Conservation (phyloP, 1,140 invertebrate genomes). For the Ptiloglossa arizonensis region DNA sequence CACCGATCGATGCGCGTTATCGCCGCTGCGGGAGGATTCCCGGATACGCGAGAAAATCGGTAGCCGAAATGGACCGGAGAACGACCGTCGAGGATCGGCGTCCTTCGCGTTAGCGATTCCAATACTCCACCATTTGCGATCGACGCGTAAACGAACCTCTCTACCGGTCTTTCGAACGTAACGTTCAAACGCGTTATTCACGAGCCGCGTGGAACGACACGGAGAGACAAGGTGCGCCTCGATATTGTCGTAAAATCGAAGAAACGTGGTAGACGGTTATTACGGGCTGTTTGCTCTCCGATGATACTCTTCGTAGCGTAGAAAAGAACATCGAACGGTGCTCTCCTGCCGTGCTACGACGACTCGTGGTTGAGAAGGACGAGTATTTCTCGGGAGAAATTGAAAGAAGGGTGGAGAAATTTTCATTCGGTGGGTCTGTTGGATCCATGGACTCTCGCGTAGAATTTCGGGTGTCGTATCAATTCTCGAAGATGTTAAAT, state of each 20-base stretch:
- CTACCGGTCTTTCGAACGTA: neutral
- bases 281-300: slow-evolving; percentile 43
- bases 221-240: slow-evolving; percentile 2
- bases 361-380: slow-evolving; percentile 26
- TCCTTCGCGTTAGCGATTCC: neutral
- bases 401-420: neutral
- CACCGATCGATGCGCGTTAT: slow-evolving; percentile 34
- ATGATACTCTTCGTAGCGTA: slow-evolving; percentile 36
- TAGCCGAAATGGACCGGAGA: neutral
- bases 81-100: slow-evolving; percentile 23
- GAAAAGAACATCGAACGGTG: slow-evolving; percentile 3
- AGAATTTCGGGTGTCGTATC: too few relatives aligned
- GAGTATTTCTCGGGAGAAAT: neutral
- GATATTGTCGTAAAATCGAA: slow-evolving; percentile 44
- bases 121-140: too few relatives aligned
- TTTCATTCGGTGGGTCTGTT: too few relatives aligned
- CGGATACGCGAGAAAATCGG: slow-evolving; percentile 31
- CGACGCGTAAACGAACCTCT: slow-evolving; percentile 9
- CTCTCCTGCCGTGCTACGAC: slow-evolving; percentile 18
- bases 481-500: too few relatives aligned
- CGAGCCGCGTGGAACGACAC: too few relatives aligned
- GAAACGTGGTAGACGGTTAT: slow-evolving; percentile 53
- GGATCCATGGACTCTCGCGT: too few relatives aligned
- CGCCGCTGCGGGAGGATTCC: too few relatives aligned
- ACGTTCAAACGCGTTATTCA: neutral